These are phyloP conservation scores for Coendou prehensilis DNA, from an alignment of 2,797 vertebrate species.

Conservation along the genomic window DNA sequence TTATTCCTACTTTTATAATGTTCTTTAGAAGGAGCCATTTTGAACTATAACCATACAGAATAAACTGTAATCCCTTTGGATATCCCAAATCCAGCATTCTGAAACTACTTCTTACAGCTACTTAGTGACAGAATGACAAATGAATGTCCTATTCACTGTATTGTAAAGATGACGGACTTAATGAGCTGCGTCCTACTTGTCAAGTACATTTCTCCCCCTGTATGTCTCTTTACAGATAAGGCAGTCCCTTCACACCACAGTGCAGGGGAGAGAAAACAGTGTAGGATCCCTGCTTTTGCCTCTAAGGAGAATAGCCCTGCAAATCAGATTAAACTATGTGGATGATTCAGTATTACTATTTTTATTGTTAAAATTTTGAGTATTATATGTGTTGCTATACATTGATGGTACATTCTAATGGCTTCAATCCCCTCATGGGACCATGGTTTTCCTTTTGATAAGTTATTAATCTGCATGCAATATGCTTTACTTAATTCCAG, in stretches of 20 bases:
- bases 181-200: slow-evolving; percentile 56
- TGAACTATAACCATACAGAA: slow-evolving; percentile 27
- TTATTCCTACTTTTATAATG: slow-evolving; percentile 43
- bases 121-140: slow-evolving; percentile 76
- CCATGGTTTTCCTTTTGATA: not conserved
- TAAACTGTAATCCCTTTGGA: slow-evolving; percentile 25
- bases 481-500: slow-evolving; percentile 24
- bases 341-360: not conserved
- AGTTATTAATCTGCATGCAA: not conserved
- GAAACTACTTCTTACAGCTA: slow-evolving; percentile 16
- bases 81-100: slow-evolving; percentile 33
- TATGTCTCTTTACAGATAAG: slow-evolving; percentile 20
- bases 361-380: not conserved
- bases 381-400: not conserved
- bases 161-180: slow-evolving; percentile 64
- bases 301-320: not conserved
- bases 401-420: not conserved
- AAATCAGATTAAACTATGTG: not conserved
- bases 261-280: not conserved
- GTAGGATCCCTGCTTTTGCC: not conserved
- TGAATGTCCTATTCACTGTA: slow-evolving; percentile 34
- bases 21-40: slow-evolving; percentile 47
- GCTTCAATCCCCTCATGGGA: not conserved
- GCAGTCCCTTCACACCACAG: slow-evolving; percentile 1
- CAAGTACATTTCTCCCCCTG: slow-evolving; percentile 50